phyloP scores from a whole-genome alignment of 2,888 invertebrate genomes.

The Apomyelois bistriatella region DNA sequence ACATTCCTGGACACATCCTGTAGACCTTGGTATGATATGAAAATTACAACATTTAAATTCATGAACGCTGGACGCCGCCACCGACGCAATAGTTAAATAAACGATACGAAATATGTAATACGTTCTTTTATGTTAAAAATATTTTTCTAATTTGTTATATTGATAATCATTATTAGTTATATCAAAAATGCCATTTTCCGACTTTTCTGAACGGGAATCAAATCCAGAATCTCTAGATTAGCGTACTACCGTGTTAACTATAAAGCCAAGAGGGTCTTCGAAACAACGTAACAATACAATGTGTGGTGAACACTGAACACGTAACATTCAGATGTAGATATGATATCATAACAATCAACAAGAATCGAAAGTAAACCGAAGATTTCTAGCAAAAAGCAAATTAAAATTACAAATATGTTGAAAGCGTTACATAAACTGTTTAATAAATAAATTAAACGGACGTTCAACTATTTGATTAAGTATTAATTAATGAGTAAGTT shows the following conservation, averaged over 20 bases:
- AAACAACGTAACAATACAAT: neutral
- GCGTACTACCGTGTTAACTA: too few relatives aligned
- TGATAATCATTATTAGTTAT: too few relatives aligned
- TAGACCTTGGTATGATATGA: constrained; percentile 24
- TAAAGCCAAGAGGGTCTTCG: too few relatives aligned
- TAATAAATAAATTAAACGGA: constrained; percentile 7
- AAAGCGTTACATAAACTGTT: constrained; percentile 5
- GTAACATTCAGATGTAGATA: too few relatives aligned
- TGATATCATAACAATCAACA: neutral
- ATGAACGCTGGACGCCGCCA: too few relatives aligned
- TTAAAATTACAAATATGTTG: constrained; percentile 13
- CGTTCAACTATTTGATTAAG: constrained; percentile 9
- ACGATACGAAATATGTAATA: too few relatives aligned
- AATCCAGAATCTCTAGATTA: too few relatives aligned
- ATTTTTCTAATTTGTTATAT: too few relatives aligned
- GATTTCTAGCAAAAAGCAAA: constrained; percentile 2
- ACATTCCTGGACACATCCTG: constrained; percentile 27
- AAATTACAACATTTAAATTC: constrained; percentile 4
- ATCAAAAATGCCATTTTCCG: too few relatives aligned
- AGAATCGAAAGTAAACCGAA: constrained; percentile 9
- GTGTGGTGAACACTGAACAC: neutral
- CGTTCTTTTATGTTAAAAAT: too few relatives aligned
- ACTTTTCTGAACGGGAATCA: too few relatives aligned
- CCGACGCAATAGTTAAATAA: too few relatives aligned
- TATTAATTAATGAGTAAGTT: constrained; percentile 4